These are phyloP conservation scores for Eublepharis macularius DNA, from an alignment of 2,113 vertebrate genomes.

Conservation along the genomic window DNA sequence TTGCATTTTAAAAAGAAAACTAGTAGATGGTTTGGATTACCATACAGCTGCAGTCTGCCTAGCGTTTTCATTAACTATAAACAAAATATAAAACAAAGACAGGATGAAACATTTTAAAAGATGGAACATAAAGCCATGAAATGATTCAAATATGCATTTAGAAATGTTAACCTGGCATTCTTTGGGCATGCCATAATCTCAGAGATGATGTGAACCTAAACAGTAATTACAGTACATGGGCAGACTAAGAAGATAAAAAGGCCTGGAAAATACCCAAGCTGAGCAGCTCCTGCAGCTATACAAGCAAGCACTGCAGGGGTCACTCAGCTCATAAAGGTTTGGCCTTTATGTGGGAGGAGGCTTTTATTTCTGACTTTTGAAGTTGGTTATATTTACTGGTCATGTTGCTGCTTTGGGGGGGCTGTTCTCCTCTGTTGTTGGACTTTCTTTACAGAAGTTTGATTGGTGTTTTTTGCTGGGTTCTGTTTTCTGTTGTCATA, in stretches of 20 bases:
- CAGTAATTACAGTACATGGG: neutral
- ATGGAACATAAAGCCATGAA: neutral
- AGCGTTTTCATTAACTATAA: neutral
- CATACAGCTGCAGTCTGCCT: neutral
- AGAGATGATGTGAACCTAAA: neutral
- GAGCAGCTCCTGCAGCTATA: no score
- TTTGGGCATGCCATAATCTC: neutral
- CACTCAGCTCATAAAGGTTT: neutral
- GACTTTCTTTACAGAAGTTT: no score
- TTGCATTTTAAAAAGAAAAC: neutral
- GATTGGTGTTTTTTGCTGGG: no score
- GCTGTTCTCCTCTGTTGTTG: no score
- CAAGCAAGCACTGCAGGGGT: no score
- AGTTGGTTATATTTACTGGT: no score
- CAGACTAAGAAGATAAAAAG: neutral
- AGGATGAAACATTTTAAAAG: neutral
- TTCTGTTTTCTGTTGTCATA: no score
- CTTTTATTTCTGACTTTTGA: no score
- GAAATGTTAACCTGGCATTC: neutral
- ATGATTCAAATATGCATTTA: neutral
- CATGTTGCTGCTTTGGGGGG: no score
- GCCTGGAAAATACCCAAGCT: no score
- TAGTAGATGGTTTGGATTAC: neutral
- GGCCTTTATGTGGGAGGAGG: no score
- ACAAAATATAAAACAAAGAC: neutral